These are phyloP conservation scores for Ptychobarbus kaznakovi DNA, from an alignment of 2,797 vertebrate genomes.

Conservation along the genomic window DNA sequence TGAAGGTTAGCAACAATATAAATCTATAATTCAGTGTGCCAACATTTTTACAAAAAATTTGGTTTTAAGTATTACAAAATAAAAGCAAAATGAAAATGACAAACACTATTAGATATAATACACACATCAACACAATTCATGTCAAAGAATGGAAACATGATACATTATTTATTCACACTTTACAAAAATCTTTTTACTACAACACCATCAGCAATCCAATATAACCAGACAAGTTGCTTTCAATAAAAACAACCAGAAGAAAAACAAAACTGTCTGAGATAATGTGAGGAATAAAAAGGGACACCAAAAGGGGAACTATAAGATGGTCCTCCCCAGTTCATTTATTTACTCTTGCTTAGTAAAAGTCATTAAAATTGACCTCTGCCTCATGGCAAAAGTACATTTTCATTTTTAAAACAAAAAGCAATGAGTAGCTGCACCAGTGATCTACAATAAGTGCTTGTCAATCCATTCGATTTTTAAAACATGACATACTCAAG, in stretches of 20 bases:
- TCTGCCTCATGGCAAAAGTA: constrained; percentile 64
- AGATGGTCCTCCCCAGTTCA: constrained; percentile 63
- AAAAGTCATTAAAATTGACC: constrained; percentile 71
- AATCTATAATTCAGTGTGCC: constrained; percentile 68
- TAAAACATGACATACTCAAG: constrained; percentile 72
- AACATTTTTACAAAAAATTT: constrained; percentile 68
- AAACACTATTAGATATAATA: constrained; percentile 74
- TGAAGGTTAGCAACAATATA: constrained; percentile 66
- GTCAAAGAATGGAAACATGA: constrained; percentile 82
- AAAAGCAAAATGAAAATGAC: constrained; percentile 51
- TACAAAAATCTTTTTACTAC: constrained; percentile 82
- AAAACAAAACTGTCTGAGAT: constrained; percentile 40
- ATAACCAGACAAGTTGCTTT: constrained; percentile 82
- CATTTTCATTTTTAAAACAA: constrained; percentile 65
- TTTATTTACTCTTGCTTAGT: constrained; percentile 64
- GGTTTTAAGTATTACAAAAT: constrained; percentile 65
- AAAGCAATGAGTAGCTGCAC: constrained; percentile 69
- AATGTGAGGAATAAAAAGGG: constrained; percentile 80
- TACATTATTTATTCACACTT: constrained; percentile 89
- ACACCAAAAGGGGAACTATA: constrained; percentile 72
- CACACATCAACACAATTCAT: constrained; percentile 77
- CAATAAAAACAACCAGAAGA: constrained; percentile 73
- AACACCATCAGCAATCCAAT: constrained; percentile 83
- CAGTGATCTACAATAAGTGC: constrained; percentile 82
- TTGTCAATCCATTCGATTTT: constrained; percentile 78